These are phyloP conservation scores for Protodeltote pygarga DNA, from an alignment of 2,888 invertebrate genomes.

Conservation along the genomic window DNA sequence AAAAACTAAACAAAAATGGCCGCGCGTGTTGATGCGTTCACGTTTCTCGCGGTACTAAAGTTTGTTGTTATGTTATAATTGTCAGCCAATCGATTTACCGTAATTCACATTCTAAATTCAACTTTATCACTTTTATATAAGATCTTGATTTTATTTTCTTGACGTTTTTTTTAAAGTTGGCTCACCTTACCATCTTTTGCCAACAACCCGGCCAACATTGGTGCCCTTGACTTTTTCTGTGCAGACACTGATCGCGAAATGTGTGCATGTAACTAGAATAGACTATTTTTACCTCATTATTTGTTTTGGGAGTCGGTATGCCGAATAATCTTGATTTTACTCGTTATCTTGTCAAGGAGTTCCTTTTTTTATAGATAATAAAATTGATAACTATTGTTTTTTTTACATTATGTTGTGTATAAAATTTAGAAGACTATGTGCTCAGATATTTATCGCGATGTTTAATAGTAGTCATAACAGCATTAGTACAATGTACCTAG, in stretches of 20 bases:
- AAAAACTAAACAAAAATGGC: slow-evolving; percentile 6
- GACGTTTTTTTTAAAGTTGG: slow-evolving; percentile 24
- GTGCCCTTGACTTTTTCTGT: slow-evolving; percentile 43
- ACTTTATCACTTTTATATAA: slow-evolving; percentile 32
- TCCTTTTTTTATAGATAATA: no score
- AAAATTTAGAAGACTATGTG: no score
- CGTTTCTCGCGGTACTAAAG: slow-evolving; percentile 47
- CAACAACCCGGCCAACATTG: slow-evolving; percentile 37
- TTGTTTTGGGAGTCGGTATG: slow-evolving; percentile 2
- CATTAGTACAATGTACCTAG: no score
- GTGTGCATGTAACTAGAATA: slow-evolving; percentile 28
- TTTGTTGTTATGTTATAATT: slow-evolving; percentile 47
- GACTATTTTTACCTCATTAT: slow-evolving; percentile 26
- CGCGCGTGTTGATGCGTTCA: slow-evolving; percentile 30
- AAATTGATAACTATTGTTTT: no score
- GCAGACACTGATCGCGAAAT: slow-evolving; percentile 15
- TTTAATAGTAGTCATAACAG: no score
- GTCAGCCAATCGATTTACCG: slow-evolving; percentile 27
- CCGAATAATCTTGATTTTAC: slow-evolving; percentile 1
- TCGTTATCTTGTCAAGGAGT: no score
- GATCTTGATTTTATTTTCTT: neutral
- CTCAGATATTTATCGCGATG: no score
- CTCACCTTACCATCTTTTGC: slow-evolving; percentile 43
- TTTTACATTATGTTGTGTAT: no score
- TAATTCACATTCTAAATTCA: slow-evolving; percentile 16